Evolutionary conservation across 2,888 invertebrate species (phyloP), one percentile per base, ranked within the genome.

Genomic region (Ganaspis brasiliensis): DNA sequence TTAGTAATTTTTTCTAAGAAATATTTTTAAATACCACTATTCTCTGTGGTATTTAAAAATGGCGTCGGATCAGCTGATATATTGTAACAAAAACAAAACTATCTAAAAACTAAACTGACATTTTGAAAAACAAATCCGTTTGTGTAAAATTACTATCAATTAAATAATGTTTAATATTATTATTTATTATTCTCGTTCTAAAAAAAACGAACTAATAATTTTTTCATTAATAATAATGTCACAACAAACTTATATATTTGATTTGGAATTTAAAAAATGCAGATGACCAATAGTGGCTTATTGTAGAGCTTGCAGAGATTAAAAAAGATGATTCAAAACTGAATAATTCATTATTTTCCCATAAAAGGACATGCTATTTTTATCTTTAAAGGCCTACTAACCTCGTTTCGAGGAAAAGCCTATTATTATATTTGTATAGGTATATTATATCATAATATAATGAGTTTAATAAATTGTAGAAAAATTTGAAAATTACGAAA

Each of bases 41-140:
- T 4, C 31, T 14, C 14, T 21, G 1, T 52, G 52, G 52, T n/a
- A 63, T 81, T 81, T 81, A 81, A 81, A 81, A 81, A 81, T 81
- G 81, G 81, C 81, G 79, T 67, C 76, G n/a, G 72, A 76, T 79
- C 79, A 81, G 81, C 79, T 81, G 79, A 81, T 79, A 74, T 63
- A 79, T 63, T 72, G 12, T 16, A 19, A 61, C 61, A 6, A 24
- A 24, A 24, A 56, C 37, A 61, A 37, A n/a, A 57, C 16, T 14
- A 14, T 45, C 4, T 45, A 14, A 12, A 45, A 12, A 14, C 3
- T 31, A 31, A 31, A n/a, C n/a, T 31, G 31, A 56, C 12, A 56
- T 24, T 24, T 56, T n/a, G n/a, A n/a, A n/a, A n/a, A n/a, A n/a
- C n/a, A n/a, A n/a, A n/a, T n/a, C n/a, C n/a, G n/a, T n/a, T n/a